Base-by-base conservation (phyloP, 2,797 vertebrate species). In the Melanotaenia parkinsoni region DNA sequence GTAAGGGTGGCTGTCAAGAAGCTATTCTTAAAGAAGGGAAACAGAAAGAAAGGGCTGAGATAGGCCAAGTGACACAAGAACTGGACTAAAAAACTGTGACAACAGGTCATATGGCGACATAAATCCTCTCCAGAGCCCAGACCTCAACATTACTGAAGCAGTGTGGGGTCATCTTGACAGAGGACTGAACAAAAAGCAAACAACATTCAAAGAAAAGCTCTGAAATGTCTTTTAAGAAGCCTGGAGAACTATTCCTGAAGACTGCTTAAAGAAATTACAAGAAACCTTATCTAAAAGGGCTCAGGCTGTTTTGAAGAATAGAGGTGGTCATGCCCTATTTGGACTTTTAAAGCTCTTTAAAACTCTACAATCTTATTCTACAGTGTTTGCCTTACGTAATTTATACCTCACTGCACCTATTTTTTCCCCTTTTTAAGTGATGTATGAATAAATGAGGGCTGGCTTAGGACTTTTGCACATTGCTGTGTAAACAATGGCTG, bases 401-500 rank as follows among this genome's bases (percentile, higher is more conserved):
- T 8, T 20, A 7, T 47, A 47, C n/a, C 20, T n/a, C 43, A 20
- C 43, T 47, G 43, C 43, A 20, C 16, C 5, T n/a, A 20, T 45
- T 47, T 20, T 47, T 18, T 6, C 43, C 5, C 6, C 20, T 47
- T 47, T 14, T 40, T 40, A 10, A 16, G 1, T 7, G 5, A n/a
- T 47, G 13, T 43, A 43, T 43, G 43, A 47, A 47, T 20, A n/a
- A 47, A 47, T 7, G 43, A 8, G 43, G 43, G 43, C 6, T 20
- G 16, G 43, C 16, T 47, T 8, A 14, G 18, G 43, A 20, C 40
- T 16, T 18, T 4, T 47, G 43, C 14, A 45, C 24, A 38, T 35
- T 40, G 20, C 43, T 20, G 43, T 20, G 43, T 20, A 45, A 45
- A 45, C 43, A 47, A 20, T 38, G 28, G 58, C 65, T 80, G 72